These are phyloP conservation scores for Cyclargus thomasi DNA, from an alignment of 1,140 invertebrate genomes.

Conservation along the genomic window DNA sequence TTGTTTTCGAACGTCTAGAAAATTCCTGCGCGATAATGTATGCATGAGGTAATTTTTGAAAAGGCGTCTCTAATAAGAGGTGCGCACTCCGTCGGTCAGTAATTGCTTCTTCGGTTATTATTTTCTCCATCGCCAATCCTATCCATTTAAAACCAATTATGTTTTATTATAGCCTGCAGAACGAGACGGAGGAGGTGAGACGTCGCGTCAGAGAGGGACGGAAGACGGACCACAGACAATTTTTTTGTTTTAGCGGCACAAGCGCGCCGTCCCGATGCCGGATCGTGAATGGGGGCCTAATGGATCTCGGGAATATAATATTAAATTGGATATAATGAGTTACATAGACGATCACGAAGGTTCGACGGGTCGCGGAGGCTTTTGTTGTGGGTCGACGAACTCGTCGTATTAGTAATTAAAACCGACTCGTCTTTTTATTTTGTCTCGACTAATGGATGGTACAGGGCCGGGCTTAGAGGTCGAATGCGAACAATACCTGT, in stretches of 20 bases:
- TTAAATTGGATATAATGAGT: constrained; percentile 64
- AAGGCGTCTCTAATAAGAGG: constrained; percentile 46
- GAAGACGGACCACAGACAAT: constrained; percentile 38
- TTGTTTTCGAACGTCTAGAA: not conserved
- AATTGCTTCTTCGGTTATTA: constrained; percentile 65
- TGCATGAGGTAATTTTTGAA: constrained; percentile 60
- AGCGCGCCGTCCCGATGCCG: constrained; percentile 44
- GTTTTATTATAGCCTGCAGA: constrained; percentile 67
- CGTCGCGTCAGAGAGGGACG: constrained; percentile 39
- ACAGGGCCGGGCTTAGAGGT: not conserved
- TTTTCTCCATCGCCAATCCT: constrained; percentile 67
- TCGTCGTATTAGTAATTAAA: constrained; percentile 52
- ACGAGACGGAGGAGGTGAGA: constrained; percentile 33
- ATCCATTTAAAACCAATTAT: constrained; percentile 75
- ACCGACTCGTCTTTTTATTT: constrained; percentile 43
- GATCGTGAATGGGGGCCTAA: constrained; percentile 59
- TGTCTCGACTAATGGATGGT: constrained; percentile 38
- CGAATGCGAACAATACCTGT: not conserved
- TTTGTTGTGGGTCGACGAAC: constrained; percentile 53
- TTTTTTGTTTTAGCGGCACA: constrained; percentile 47
- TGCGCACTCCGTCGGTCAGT: constrained; percentile 36
- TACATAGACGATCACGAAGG: constrained; percentile 56
- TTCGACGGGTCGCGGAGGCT: constrained; percentile 52
- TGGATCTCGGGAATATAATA: constrained; percentile 63
- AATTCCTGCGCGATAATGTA: constrained; percentile 44